Percentiles rank a stretch among this genome's conserved stretches.
phyloP scores from a whole-genome alignment of 2,113 vertebrate species.

The Lota lota region DNA sequence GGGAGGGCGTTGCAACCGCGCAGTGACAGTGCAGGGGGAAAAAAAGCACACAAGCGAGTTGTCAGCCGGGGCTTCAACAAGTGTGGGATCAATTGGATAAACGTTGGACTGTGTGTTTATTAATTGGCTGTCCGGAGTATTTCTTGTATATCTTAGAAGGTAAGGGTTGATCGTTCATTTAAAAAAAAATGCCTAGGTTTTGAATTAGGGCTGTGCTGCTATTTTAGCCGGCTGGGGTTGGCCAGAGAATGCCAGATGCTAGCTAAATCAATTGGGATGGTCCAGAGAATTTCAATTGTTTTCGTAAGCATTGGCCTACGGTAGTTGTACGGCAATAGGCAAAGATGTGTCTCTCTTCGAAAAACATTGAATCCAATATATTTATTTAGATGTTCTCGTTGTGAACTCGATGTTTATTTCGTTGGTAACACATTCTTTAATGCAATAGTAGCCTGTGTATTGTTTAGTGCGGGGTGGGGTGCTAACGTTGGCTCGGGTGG shows the following conservation, averaged over 20 bases:
- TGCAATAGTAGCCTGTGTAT: slow-evolving; percentile 11
- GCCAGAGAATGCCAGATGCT: slow-evolving; percentile 53
- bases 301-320: too few relatives aligned
- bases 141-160: slow-evolving; percentile 54
- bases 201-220: not conserved
- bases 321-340: too few relatives aligned
- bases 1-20: slow-evolving; percentile 16
- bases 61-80: slow-evolving; percentile 47
- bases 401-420: too few relatives aligned
- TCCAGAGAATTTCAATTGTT: slow-evolving; percentile 19
- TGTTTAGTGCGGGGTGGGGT: slow-evolving; percentile 49
- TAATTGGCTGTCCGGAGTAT: slow-evolving; percentile 46
- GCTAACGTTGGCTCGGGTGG: slow-evolving; percentile 46
- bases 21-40: slow-evolving; percentile 16
- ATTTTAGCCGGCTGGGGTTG: too few relatives aligned
- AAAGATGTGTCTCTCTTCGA: too few relatives aligned
- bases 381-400: too few relatives aligned
- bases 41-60: slow-evolving; percentile 39
- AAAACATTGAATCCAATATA: too few relatives aligned
- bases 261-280: slow-evolving; percentile 49
- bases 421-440: not conserved
- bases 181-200: not conserved
- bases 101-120: slow-evolving; percentile 40
- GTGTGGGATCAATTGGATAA: slow-evolving; percentile 46
- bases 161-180: slow-evolving; percentile 20